Conservation (phyloP, 2,797 vertebrate species). For the Thripadectes ignobilis region DNA sequence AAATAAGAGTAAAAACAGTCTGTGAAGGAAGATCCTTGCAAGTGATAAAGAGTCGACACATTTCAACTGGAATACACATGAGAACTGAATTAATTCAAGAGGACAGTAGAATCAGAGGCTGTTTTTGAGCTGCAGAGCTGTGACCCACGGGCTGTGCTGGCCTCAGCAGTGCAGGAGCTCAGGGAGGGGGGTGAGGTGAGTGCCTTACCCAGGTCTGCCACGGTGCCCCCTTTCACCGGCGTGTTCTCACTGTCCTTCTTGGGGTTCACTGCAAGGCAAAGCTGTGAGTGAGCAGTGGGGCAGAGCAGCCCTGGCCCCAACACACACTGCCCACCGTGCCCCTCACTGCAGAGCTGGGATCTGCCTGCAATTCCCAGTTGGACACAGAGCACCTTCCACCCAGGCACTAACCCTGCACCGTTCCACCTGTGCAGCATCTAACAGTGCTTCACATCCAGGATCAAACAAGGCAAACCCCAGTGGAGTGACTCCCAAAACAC, state of each 20-base stretch:
- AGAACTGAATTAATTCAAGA: not conserved
- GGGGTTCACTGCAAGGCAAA: slow-evolving; percentile 82
- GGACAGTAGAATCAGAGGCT: not conserved
- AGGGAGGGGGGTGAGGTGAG: too few species aligned
- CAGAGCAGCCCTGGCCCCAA: too few species aligned
- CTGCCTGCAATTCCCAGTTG: not conserved
- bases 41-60: accelerated
- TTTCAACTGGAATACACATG: accelerated
- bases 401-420: accelerated
- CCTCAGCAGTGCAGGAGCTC: not conserved
- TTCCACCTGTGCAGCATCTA: not conserved
- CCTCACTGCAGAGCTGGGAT: too few species aligned
- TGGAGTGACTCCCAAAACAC: accelerated
- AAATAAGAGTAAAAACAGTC: not conserved
- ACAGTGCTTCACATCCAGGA: accelerated
- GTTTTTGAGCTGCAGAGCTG: not conserved
- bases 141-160: not conserved
- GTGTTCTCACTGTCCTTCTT: slow-evolving; percentile 95
- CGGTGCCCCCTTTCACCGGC: slow-evolving; percentile 90
- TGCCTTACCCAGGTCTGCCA: slow-evolving; percentile 88
- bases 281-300: too few species aligned
- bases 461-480: not conserved
- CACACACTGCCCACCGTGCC: too few species aligned
- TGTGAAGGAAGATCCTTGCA: not conserved
- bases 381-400: not conserved